phyloP scores from a whole-genome alignment of 2,888 invertebrate genomes.

The Rhyacophila evoluta region DNA sequence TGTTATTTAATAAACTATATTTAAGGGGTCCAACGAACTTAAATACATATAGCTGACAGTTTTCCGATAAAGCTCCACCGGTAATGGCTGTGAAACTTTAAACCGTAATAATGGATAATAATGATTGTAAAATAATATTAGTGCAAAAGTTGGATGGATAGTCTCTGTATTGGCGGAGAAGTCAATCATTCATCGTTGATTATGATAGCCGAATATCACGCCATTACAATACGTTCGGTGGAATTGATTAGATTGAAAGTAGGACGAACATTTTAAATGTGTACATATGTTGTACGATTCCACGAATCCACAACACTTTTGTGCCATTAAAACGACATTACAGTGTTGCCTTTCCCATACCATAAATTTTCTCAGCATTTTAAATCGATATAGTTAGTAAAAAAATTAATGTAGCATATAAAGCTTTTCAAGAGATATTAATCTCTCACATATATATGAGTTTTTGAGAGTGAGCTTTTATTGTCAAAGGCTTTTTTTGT shows the following conservation, averaged over 20 bases:
- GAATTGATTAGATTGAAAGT: neutral
- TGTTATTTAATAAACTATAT: too few relatives aligned
- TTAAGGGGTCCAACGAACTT: too few relatives aligned
- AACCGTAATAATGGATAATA: neutral
- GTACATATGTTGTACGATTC: neutral
- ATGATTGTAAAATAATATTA: neutral
- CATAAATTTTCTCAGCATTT: too few relatives aligned
- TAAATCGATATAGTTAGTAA: too few relatives aligned
- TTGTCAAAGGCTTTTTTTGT: too few relatives aligned
- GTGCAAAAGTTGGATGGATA: neutral
- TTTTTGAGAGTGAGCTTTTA: too few relatives aligned
- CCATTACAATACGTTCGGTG: neutral
- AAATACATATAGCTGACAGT: neutral
- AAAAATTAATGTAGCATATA: too few relatives aligned
- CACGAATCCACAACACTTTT: neutral
- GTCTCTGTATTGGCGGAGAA: neutral
- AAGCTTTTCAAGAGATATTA: too few relatives aligned
- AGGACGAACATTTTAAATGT: neutral
- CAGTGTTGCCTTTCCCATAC: too few relatives aligned
- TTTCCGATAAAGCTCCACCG: neutral
- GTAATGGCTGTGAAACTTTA: neutral
- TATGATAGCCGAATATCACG: slow-evolving; percentile 1
- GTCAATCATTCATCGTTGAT: neutral
- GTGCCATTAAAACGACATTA: neutral
- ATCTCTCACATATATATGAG: too few relatives aligned